Percentiles rank a stretch among this genome's conserved stretches.
Evolutionary conservation across 2,113 vertebrate genomes (phyloP).

Genomic region (Colius striatus): DNA sequence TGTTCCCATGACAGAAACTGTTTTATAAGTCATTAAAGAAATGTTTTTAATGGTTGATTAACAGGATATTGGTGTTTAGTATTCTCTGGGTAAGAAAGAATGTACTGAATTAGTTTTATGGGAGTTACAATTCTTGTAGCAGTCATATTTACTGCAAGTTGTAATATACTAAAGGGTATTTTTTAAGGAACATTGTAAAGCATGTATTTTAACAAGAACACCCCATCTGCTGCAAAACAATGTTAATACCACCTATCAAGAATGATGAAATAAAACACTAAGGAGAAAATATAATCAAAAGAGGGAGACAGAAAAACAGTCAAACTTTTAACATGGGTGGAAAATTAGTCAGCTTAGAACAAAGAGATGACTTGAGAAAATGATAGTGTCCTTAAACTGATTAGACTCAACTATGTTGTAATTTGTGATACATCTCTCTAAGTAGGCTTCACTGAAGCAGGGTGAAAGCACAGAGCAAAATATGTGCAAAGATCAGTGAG

Average conservation of each 20-base stretch:
- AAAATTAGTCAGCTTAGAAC: neutral
- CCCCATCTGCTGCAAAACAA: neutral
- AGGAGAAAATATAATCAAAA: neutral
- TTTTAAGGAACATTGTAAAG: conserved; percentile 21
- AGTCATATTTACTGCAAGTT: neutral
- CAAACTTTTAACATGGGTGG: neutral
- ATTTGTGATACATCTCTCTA: neutral
- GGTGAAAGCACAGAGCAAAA: neutral
- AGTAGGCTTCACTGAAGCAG: neutral
- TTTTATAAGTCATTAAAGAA: neutral
- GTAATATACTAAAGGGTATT: neutral
- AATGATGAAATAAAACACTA: conserved; percentile 43
- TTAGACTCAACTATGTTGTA: neutral
- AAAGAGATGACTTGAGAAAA: neutral
- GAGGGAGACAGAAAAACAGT: neutral
- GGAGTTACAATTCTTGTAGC: neutral
- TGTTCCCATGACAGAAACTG: neutral
- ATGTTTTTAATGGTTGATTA: conserved; percentile 19
- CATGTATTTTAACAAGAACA: conserved; percentile 24
- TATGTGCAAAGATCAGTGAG: neutral
- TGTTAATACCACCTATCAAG: neutral
- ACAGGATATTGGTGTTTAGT: neutral
- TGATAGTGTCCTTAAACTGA: neutral
- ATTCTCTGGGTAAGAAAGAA: neutral
- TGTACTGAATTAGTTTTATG: neutral